Base-by-base conservation (phyloP, 1,140 invertebrate genomes). In the Solen grandis region DNA sequence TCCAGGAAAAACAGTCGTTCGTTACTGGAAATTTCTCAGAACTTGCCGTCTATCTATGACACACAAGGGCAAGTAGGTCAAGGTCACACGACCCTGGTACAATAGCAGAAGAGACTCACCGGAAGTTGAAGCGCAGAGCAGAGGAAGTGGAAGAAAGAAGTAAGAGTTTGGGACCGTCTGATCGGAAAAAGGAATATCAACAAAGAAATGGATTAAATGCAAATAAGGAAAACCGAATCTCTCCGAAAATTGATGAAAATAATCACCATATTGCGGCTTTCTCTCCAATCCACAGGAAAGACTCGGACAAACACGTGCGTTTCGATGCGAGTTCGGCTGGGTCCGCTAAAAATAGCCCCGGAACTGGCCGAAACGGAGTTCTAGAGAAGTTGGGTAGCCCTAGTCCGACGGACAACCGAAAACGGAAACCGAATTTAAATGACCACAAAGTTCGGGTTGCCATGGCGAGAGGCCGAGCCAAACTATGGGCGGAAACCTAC, bases 21-120 rank as follows among this genome's bases (percentile, higher is more conserved):
- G 8, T 60, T 78, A 35, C 55, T 78, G 22, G 75, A 78, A 41
- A 65, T 78, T 22, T 78, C 75, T 2, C 62, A 68, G 35, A 78
- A 57, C n/a, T 33, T 65, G 4, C 33, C 22, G 33, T 59, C 63
- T n/a, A 27, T 78, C 13, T 65, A 35, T 38, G n/a, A 55, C 33
- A 29, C 46, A 57, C 50, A 65, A 68, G 16, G 63, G 19, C 19
- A 65, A 68, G 35, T 31, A 68, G 63, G 65, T 57, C 75, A 59
- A 36, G 75, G 52, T 78, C 75, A 1, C 52, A 69, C 19, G 75
- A 78, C 1, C 70, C 63, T 10, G 33, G 33, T 14, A 41, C 55
- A 10, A 52, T 27, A 27, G 63, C 33, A 8, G 75, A 78, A 25
- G 38, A 59, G 38, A 52, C 65, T 5, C 36, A 46, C 55, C 50